Percentiles rank a stretch among this genome's conserved stretches.
phyloP scores from a whole-genome alignment of 2,888 invertebrate genomes.

The Tenthredo amoena region DNA sequence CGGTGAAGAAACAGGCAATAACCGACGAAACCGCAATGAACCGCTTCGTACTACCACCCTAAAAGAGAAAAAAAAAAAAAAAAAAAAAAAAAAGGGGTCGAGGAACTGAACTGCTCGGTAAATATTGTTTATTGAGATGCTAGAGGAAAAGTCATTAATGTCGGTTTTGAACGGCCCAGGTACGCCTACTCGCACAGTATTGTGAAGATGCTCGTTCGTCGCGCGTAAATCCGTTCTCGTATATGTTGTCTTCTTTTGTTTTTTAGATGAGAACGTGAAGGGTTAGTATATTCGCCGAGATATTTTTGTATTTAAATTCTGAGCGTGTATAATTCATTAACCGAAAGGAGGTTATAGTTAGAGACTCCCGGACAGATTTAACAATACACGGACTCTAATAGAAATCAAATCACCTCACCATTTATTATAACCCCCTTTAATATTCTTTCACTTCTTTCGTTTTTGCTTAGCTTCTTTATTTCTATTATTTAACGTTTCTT shows the following conservation, averaged over 20 bases:
- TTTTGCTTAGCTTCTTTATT: constrained; percentile 18
- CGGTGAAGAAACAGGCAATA: neutral
- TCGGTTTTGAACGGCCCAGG: constrained; percentile 53
- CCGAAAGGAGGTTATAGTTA: neutral
- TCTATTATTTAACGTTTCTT: constrained; percentile 40
- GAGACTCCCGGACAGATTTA: constrained; percentile 68
- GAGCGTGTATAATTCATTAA: constrained; percentile 61
- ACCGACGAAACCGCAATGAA: neutral
- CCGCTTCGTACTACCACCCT: neutral
- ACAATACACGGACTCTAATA: constrained; percentile 74
- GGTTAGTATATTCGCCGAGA: neutral
- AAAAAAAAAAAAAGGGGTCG: neutral
- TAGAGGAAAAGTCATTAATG: constrained; percentile 68
- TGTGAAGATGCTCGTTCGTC: neutral
- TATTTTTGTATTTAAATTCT: neutral
- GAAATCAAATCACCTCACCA: constrained; percentile 75
- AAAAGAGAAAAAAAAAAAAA: neutral
- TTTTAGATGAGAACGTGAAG: neutral
- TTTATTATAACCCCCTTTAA: constrained; percentile 67
- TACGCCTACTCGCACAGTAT: neutral
- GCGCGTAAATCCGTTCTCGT: neutral
- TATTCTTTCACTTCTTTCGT: constrained; percentile 63
- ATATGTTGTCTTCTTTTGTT: neutral
- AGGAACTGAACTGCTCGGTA: constrained; percentile 58
- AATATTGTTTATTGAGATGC: constrained; percentile 68